phyloP scores from a whole-genome alignment of 2,888 invertebrate species.

The Trachelus stipa region DNA sequence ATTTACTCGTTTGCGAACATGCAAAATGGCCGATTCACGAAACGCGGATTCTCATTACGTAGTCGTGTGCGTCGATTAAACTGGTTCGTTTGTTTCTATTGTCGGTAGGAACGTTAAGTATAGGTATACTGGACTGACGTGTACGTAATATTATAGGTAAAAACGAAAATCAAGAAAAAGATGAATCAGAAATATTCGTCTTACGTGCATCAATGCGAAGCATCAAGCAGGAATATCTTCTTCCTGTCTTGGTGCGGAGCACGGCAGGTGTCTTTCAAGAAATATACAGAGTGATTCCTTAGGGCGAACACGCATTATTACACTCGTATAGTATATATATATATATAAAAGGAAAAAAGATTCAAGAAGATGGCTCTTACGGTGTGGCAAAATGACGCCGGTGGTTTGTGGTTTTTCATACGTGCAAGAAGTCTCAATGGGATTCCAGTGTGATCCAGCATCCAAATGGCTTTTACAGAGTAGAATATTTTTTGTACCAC shows the following conservation, averaged over 20 bases:
- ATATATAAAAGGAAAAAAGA: background rate
- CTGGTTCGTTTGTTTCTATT: background rate
- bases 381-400: conserved; percentile 42
- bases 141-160: background rate
- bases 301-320: background rate
- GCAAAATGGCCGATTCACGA: background rate
- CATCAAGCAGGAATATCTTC: background rate
- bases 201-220: background rate
- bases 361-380: background rate
- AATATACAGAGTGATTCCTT: background rate
- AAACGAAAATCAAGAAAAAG: background rate
- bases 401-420: conserved; percentile 56
- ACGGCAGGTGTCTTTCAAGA: background rate
- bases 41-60: background rate
- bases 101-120: background rate
- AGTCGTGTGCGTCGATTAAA: background rate
- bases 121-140: background rate
- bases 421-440: conserved; percentile 49
- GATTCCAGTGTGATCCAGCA: conserved; percentile 1
- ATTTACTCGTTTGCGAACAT: background rate
- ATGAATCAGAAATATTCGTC: background rate
- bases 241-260: background rate
- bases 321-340: background rate
- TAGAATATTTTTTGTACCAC: conserved; percentile 9
- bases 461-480: conserved; percentile 14